Evolutionary conservation across 2,888 invertebrate genomes (phyloP), one percentile per base, ranked within the genome.

Genomic region (Rosalia funebris): DNA sequence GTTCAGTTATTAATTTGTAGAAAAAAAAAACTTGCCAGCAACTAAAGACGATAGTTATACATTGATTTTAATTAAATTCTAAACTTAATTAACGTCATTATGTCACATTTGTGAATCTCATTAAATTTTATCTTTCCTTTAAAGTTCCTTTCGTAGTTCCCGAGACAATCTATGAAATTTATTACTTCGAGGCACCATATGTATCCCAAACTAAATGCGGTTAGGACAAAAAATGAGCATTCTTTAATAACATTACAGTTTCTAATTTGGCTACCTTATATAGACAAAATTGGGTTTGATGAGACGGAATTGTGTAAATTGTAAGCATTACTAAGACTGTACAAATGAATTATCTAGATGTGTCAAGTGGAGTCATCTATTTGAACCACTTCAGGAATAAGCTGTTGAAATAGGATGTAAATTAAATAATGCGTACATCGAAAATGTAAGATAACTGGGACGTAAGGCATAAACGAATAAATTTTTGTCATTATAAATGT

Each of bases 91-190:
- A 46, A 46, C 37, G 55, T 55, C 55, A 55, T 55, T 55, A 46
- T 37, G 55, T 46, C 46, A 46, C 55, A 55, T 45, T 55, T 55
- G 55, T 32, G 45, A 45, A 46, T 55, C 55, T 55, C 55, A 36
- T 55, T 55, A 55, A 55, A 55, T 55, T 55, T 46, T 55, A 46
- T 55, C 45, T 55, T 55, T 55, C 55, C 55, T 37, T 55, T 55
- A 45, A 55, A 34, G 15, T 36, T 36, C 36, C 48, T 48, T 48
- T 37, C 48, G 36, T 19, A 48, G 48, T 36, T 17, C 19, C 48
- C n/a, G 11, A 48, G 48, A 48, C 48, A 36, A 36, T 36, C 48
- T 48, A 36, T 48, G 36, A 36, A 48, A 48, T 48, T 48, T 48
- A 48, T 48, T 36, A 19, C 20, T 36, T 12, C 11, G 48, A 36